Base-by-base conservation (phyloP, 2,113 vertebrate species). In the Hystrix brachyura region DNA sequence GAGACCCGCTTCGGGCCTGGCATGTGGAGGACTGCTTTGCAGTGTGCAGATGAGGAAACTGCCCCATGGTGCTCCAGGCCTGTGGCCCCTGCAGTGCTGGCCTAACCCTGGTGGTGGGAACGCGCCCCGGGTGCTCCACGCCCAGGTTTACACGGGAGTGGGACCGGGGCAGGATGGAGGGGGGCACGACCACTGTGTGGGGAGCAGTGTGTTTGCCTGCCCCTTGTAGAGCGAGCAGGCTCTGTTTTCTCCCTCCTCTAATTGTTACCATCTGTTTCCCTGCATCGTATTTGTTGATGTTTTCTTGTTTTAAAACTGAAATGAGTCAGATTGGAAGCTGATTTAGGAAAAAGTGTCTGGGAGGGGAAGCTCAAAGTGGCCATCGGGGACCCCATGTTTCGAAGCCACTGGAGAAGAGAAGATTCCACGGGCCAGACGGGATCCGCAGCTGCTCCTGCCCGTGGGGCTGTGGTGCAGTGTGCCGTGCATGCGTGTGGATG, bases 251-350 rank as follows among this genome's bases (percentile, higher is more conserved):
- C 97, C 96, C 97, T 98, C 98, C 98, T 96, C 98, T 98, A 98
- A 98, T 98, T 98, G 98, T 98, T 97, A 94, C 98, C 98, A 98
- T 98, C 98, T 98, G 98, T 97, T 98, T 96, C 98, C 95, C 97
- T 97, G 97, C 98, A 90, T 97, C 97, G 92, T 98, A 98, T 98
- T 98, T 98, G 98, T 98, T 97, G 98, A 98, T 96, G 97, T 98
- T 98, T 98, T 98, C 97, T 98, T 98, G 97, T 98, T 98, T 98
- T 98, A 98, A 98, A 99, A 96, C 97, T 0, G 94, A 97, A 98
- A 98, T 97, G 94, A 98, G 97, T 98, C 98, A 98, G 98, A 98
- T 96, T 98, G 98, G 98, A 98, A 96, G 93, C 97, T 97, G 98
- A 98, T 98, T 98, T 98, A 96, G 98, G 97, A 98, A 98, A 97